These are phyloP conservation scores for Gymnorhina tibicen DNA, from an alignment of 2,113 vertebrate species.

Conservation along the genomic window DNA sequence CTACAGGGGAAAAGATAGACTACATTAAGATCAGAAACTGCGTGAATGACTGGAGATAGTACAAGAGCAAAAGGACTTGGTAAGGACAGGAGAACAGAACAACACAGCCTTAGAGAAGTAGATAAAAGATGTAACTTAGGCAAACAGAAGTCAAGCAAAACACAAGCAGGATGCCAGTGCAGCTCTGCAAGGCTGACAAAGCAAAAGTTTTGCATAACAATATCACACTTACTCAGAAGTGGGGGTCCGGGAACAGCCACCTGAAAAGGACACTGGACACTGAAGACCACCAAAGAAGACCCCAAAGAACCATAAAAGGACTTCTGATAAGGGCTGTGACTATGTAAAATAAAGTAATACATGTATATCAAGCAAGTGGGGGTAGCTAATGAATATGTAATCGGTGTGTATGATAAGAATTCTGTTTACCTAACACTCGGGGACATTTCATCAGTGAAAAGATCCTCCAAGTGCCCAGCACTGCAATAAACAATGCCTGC, in stretches of 20 bases:
- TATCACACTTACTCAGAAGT: not conserved
- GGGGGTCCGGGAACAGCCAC: rapidly evolving
- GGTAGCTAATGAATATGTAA: not conserved
- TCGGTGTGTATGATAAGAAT: not conserved
- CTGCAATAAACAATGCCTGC: not conserved
- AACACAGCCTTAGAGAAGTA: not conserved
- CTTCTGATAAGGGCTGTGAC: not conserved
- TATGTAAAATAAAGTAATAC: not conserved
- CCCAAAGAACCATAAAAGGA: not conserved
- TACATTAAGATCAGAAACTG: not conserved
- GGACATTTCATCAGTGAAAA: not conserved
- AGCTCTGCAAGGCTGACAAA: not conserved
- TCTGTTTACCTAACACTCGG: not conserved
- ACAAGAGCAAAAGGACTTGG: not conserved
- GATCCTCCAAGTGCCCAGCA: not conserved
- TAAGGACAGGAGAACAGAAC: not conserved
- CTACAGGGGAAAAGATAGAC: not conserved
- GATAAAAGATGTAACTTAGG: not conserved
- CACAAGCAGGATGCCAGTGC: not conserved
- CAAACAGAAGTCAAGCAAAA: not conserved
- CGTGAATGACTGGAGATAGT: not conserved
- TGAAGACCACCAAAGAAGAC: not conserved
- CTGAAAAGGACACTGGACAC: not conserved
- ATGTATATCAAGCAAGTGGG: not conserved
- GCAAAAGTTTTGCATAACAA: not conserved